These are phyloP conservation scores for Calvadosia cruxmelitensis DNA, from an alignment of 30 jellyfish, hydroid and myxozoan genomes.

Conservation along the genomic window DNA sequence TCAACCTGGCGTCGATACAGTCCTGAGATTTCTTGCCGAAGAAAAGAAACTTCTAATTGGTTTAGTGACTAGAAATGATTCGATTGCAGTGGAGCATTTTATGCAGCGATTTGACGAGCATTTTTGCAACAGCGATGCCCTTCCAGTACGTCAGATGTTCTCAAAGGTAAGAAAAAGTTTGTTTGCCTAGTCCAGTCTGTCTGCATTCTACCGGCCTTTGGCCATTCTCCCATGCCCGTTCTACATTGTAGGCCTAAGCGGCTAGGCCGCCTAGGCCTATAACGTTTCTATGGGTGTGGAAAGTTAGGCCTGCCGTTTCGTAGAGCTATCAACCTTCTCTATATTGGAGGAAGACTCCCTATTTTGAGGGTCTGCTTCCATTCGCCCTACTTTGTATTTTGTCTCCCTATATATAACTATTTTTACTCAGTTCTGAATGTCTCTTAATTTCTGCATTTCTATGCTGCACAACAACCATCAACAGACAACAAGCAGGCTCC, in stretches of 20 bases:
- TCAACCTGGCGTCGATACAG: constrained; percentile 45
- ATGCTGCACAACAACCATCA: no score
- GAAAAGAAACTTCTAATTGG: constrained; percentile 29
- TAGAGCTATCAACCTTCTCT: no score
- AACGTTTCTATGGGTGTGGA: no score
- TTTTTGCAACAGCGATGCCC: neutral
- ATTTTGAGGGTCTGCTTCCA: no score
- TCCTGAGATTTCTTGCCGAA: constrained; percentile 22
- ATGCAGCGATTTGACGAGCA: constrained; percentile 18
- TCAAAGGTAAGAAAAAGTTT: constrained; percentile 2
- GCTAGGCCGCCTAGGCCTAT: neutral
- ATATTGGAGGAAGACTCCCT: no score
- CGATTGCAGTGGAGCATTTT: constrained; percentile 53
- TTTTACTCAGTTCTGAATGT: no score
- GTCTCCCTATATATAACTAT: no score
- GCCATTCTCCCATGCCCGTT: neutral
- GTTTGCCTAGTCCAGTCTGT: neutral
- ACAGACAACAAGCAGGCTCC: no score
- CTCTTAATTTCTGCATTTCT: no score
- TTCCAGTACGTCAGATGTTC: constrained; percentile 4
- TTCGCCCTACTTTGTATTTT: no score
- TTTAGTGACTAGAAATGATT: constrained; percentile 58
- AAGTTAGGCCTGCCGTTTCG: no score
- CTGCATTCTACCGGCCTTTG: neutral
- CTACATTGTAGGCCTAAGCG: neutral